Base-by-base conservation (phyloP, 2,797 vertebrate genomes). In the Pseudotriccus pelzelni region DNA sequence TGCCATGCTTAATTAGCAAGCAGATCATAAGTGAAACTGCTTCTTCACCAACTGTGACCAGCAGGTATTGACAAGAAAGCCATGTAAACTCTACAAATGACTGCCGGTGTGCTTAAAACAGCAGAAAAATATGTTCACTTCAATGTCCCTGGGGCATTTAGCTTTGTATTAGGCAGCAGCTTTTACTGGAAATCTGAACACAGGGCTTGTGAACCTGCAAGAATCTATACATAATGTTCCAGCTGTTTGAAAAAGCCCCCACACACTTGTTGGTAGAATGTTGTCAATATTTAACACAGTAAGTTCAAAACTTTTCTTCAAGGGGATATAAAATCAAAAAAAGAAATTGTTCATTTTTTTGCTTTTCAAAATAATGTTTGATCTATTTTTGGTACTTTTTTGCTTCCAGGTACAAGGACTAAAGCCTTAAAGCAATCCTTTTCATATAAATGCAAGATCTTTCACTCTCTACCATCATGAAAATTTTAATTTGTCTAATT, bases 1-100 rank as follows among this genome's bases (percentile, higher is more conserved):
- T 92, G 83, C 79, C 78, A 52, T 64, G 81, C 81, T 95, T 97
- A 97, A 97, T 97, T 97, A 97, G 84, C 73, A 95, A 89, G 56
- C 27, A 76, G 75, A 81, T 89, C 83, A 97, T 96, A 98, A 98
- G 97, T 98, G 98, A 98, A 98, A 98, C 98, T 91, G 81, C 79
- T 91, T 84, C 88, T 91, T 87, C 89, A 86, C 93, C 90, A 91
- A 77, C 94, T 90, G 95, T 92, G 94, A 97, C 79, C 96, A 97
- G 96, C 94, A 95, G 95, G 91, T 97, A 95, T 96, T 96, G 94
- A 96, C 96, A 95, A 96, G 81, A 96, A 97, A 95, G 91, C 72
- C 70, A 55, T 74, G 82, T 94, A 94, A 97, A 96, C 82, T 93
- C 83, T 92, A 63, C 91, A 95, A 82, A 89, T 89, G 80, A 90